Conservation (phyloP, 1,140 invertebrate genomes). For the Hylaeus anthracinus region DNA sequence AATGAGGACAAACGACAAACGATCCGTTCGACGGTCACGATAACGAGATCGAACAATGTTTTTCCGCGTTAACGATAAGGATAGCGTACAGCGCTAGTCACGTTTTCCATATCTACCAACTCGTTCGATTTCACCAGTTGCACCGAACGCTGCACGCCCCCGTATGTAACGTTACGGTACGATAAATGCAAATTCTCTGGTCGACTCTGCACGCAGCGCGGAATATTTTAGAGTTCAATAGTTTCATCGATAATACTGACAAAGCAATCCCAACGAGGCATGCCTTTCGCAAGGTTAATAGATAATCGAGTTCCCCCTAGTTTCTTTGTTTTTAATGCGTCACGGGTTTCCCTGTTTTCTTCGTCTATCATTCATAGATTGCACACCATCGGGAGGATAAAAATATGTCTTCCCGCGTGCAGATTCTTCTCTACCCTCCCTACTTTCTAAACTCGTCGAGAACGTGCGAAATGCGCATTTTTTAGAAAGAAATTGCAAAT, state of each 20-base stretch:
- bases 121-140: constrained; percentile 52
- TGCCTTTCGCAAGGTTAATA: constrained; percentile 62
- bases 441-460: no score
- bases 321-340: not conserved
- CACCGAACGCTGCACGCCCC: constrained; percentile 36
- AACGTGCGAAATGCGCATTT: no score
- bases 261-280: constrained; percentile 62
- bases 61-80: constrained; percentile 23
- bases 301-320: constrained; percentile 29
- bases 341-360: constrained; percentile 4
- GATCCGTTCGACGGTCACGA: constrained; percentile 39
- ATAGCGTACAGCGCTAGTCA: constrained; percentile 32
- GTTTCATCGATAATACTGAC: constrained; percentile 62
- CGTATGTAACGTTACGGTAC: constrained; percentile 53
- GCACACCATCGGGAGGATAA: not conserved
- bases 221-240: constrained; percentile 69
- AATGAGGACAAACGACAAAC: constrained; percentile 35
- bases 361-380: not conserved
- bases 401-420: not conserved
- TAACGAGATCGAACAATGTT: constrained; percentile 42
- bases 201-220: constrained; percentile 41
- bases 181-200: constrained; percentile 62
- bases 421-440: not conserved
- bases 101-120: constrained; percentile 64
- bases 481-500: not conserved